phyloP scores from a whole-genome alignment of 1,140 invertebrate species.

The Papilio machaon region DNA sequence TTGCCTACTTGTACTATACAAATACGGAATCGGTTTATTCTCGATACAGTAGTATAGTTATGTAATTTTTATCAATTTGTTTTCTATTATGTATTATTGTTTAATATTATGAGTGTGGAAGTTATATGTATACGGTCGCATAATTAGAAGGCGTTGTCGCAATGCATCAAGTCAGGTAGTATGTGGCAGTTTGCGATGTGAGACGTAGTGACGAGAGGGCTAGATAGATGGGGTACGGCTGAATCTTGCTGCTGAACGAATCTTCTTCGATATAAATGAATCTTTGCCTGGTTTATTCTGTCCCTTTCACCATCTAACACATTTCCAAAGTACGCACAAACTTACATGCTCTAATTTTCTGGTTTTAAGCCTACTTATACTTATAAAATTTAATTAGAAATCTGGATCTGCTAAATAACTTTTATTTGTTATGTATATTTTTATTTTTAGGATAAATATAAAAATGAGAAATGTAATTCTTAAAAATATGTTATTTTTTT shows the following conservation, averaged over 20 bases:
- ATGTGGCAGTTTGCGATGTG: constrained; percentile 37
- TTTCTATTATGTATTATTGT: no score
- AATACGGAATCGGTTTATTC: no score
- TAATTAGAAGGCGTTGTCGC: constrained; percentile 25
- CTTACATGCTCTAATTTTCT: constrained; percentile 27
- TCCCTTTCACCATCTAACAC: constrained; percentile 26
- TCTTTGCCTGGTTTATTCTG: constrained; percentile 1
- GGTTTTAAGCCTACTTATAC: constrained; percentile 12
- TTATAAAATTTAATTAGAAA: neutral
- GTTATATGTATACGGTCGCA: neutral
- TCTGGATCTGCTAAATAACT: neutral
- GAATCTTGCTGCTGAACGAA: constrained; percentile 22
- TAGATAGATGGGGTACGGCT: constrained; percentile 31
- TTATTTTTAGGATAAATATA: neutral
- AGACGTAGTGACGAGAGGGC: constrained; percentile 33
- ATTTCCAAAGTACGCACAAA: constrained; percentile 28
- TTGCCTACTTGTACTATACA: no score
- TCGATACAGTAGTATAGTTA: no score
- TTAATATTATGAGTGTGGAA: no score
- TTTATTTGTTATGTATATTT: neutral
- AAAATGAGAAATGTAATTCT: no score
- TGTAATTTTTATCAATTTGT: no score
- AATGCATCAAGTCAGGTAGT: constrained; percentile 22
- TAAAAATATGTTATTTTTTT: neutral
- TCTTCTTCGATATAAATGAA: constrained; percentile 19